Base-by-base conservation (phyloP, 2,888 invertebrate genomes). In the Julus scanicus region DNA sequence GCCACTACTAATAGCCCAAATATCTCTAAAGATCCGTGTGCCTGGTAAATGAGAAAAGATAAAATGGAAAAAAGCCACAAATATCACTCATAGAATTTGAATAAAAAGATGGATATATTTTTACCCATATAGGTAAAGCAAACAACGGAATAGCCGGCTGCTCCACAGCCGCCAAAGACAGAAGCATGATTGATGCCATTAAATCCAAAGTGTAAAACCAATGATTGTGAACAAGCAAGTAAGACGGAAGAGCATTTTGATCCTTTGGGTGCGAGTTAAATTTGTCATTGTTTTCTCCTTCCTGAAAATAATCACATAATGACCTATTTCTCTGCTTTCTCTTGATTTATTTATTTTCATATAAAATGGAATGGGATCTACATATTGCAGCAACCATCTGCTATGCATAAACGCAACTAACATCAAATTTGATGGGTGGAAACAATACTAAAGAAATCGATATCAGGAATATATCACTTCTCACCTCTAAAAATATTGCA, bases 241-340 rank as follows among this genome's bases (percentile, higher is more conserved):
- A 97, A 0, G 97, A 96, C 6, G 97, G 97, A 89, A 97, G 92
- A 91, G 96, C 96, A 90, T 95, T 95, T 1, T 96, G 95, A 91
- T 95, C 95, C 86, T 95, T 94, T 0, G 97, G 97, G 92, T 97
- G 97, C 0, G 96, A 96, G 92, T 96, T 96, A 91, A 97, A 97
- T 92, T 97, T 97, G 92, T 97, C 97, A 92, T 97, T 97, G 92
- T 97, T 97, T 92, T 95, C 94, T 53, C 97, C 97, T 94, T 97
- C 97, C 96, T 97, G 92, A 86, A 93, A 93, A 90, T n/a, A 86
- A 83, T 20, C 83, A 83, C n/a, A 6, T 87, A 87, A 87, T 57
- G 49, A n/a, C n/a, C n/a, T n/a, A n/a, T n/a, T n/a, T 37, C 3
- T 8, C 37, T 84, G 29, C 1, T 37, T 13, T 8, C 1, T 84